Base-by-base conservation (phyloP, 2,113 vertebrate species). In the Eolophus roseicapilla region DNA sequence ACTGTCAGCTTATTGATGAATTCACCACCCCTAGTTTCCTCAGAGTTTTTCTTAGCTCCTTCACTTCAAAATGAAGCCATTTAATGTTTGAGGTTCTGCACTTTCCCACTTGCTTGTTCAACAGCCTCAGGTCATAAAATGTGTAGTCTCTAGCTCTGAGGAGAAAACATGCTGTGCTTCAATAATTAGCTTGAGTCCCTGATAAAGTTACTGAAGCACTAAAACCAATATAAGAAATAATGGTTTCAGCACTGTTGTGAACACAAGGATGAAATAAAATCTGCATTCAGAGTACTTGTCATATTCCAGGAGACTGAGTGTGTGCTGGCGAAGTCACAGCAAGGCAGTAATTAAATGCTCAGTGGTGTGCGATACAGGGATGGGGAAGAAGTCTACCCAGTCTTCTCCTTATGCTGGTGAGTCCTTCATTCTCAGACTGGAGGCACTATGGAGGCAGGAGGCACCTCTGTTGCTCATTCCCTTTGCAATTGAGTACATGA, bases 341-440 rank as follows among this genome's bases (percentile, higher is more conserved):
- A 59, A 43, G 2, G 3, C 35, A 44, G 15, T 75, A 44, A 52
- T 39, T 50, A 44, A 52, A 37, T 2, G 4, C n/a, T 53, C 65
- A 60, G 59, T 12, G 29, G 6, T 35, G 19, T n/a, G 23, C 3
- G 1, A 50, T 13, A 39, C 6, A 52, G n/a, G 8, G 33, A 59
- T 0, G 0, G 3, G 10, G 49, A 63, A 59, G 64, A 44, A 63
- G 13, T 4, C 19, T n/a, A 50, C 37, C 10, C 8, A 43, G 19
- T 47, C 41, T 49, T 43, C 35, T 69, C 43, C 33, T 33, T 44
- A 3, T 14, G 18, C 16, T 17, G 43, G 24, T 0, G 0, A 50
- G 21, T 43, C 15, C 33, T 55, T 55, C 23, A 16, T 60, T 62
- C 63, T 47, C 64, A 57, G 20, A 65, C 19, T 2, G 8, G 27